These are phyloP conservation scores for Diaperis boleti DNA, from an alignment of 2,888 invertebrate species.

Conservation along the genomic window DNA sequence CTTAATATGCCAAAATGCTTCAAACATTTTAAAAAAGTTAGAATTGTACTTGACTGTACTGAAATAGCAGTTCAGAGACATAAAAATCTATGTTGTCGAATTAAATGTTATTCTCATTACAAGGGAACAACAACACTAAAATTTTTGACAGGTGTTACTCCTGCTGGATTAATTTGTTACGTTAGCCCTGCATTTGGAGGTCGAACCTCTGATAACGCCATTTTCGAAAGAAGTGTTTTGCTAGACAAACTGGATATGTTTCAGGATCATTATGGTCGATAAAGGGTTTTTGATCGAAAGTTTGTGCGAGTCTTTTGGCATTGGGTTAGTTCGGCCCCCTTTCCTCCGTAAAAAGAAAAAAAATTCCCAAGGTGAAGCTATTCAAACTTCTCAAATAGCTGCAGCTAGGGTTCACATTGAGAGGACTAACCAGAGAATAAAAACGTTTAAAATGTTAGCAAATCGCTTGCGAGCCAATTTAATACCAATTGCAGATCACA, in stretches of 20 bases:
- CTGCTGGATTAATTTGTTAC: conserved; percentile 46
- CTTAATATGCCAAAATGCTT: conserved; percentile 30
- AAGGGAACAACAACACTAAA: conserved; percentile 44
- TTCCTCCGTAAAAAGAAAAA: conserved; percentile 35
- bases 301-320: too few relatives aligned
- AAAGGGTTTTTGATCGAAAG: too few relatives aligned
- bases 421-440: conserved; percentile 26
- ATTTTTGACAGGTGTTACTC: conserved; percentile 48
- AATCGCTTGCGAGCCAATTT: conserved; percentile 15
- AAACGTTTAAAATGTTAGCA: conserved; percentile 27
- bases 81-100: conserved; percentile 30
- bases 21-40: conserved; percentile 20
- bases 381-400: conserved; percentile 29
- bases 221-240: conserved; percentile 43
- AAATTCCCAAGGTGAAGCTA: conserved; percentile 31
- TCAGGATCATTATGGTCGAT: conserved; percentile 31
- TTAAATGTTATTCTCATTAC: conserved; percentile 44
- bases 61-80: conserved; percentile 28
- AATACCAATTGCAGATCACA: conserved; percentile 25
- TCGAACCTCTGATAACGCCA: conserved; percentile 45
- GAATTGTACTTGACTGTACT: conserved; percentile 31
- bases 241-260: conserved; percentile 23
- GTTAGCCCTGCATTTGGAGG: conserved; percentile 47
- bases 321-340: too few relatives aligned
- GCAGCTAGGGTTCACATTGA: conserved; percentile 40